Base-by-base conservation (phyloP, 1,140 invertebrate species). In the Pseudomyrmex cubaensis region DNA sequence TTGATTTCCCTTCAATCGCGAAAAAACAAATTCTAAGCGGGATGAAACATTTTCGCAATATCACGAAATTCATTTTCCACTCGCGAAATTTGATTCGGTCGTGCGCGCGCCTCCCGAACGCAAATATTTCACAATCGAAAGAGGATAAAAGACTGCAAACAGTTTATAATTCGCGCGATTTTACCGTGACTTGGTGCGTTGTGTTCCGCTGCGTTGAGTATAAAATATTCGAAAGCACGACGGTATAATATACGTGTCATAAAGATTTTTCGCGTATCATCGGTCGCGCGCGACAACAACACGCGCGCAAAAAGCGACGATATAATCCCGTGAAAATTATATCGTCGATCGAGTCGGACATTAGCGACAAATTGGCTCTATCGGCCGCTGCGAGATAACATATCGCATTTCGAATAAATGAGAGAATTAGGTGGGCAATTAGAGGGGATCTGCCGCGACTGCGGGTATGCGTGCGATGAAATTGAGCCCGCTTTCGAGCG, bases 351-450 rank as follows among this genome's bases (percentile, higher is more conserved):
- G 59, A 44, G 5, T 12, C 15, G n/a, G 62, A 54, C 52, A 46
- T 56, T 46, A 63, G 70, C 52, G 72, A 69, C 57, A 57, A 78
- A 61, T 61, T 64, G n/a, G 5, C 70, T 63, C 63, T 35, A 35
- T 35, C 35, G 35, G 57, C 3, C 57, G 75, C 78, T 83, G 62
- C 63, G 76, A 80, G 77, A 73, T 63, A 80, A 75, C 73, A 48
- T 52, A 83, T 84, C 54, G 54, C 56, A n/a, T 66, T 64, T 73
- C 85, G 61, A 72, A 84, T 84, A 86, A 86, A 84, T 78, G 82
- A 84, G 66, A 76, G 62, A 77, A 78, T 84, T 86, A 84, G 20
- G 15, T 52, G 66, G 56, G 64, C 35, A 86, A 86, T 86, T 86
- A 84, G 62, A 15, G 57, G 44, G 54, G 20, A 13, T 46, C 44